A percentile compares a stretch with the other conserved stretches of the same genome.
phyloP scores from a whole-genome alignment of 2,113 vertebrate genomes.

The Mus spicilegus region DNA sequence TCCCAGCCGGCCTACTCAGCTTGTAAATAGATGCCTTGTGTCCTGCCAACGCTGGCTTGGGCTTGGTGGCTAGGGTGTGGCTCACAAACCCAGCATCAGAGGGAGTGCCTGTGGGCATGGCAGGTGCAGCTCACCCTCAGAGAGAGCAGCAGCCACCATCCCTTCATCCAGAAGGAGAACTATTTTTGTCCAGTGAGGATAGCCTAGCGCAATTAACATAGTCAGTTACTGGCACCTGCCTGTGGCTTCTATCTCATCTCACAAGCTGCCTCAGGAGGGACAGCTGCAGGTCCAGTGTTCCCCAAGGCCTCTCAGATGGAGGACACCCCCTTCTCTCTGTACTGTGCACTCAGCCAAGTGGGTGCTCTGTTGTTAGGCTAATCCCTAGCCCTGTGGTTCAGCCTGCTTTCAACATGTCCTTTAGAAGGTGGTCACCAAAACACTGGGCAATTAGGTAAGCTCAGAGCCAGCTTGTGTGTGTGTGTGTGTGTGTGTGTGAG shows the following conservation, averaged over 20 bases:
- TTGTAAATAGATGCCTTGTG: background rate
- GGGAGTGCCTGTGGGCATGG: background rate
- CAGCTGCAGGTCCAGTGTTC: accelerated
- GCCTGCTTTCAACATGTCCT: background rate
- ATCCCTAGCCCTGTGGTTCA: background rate
- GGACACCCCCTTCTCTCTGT: background rate
- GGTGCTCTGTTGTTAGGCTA: background rate
- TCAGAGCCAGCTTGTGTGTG: background rate
- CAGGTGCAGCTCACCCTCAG: background rate
- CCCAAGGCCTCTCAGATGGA: background rate
- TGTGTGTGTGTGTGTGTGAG: background rate
- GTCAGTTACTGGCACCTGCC: constrained; percentile 5
- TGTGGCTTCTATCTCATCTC: background rate
- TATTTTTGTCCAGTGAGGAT: constrained; percentile 6
- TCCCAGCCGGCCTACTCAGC: background rate
- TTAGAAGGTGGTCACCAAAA: background rate
- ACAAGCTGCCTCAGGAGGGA: background rate
- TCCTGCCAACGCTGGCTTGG: background rate
- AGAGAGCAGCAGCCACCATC: background rate
- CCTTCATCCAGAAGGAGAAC: background rate
- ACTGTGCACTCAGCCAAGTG: background rate
- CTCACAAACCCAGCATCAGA: background rate
- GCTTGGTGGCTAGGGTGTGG: background rate
- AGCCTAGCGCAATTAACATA: background rate
- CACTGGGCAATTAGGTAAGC: background rate